Evolutionary conservation across 2,113 vertebrate species (phyloP).

Genomic region (Ornithorhynchus anatinus): DNA sequence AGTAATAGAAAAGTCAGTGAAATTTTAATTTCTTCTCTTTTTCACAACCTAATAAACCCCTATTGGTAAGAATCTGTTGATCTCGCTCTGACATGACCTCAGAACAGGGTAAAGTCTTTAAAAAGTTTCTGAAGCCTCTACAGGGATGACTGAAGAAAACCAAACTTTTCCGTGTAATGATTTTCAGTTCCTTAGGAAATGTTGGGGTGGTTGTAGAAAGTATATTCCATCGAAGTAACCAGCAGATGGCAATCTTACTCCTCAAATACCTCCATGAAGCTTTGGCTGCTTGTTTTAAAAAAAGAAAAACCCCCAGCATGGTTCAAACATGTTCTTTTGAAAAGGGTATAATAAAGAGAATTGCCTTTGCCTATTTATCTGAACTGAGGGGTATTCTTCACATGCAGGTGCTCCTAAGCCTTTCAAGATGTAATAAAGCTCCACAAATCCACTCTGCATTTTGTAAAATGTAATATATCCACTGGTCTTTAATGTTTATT

Average conservation of each 20-base stretch:
- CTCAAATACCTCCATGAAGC: neutral
- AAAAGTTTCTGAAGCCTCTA: neutral
- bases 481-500: conserved; percentile 49
- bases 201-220: neutral
- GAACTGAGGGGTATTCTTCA: conserved; percentile 33
- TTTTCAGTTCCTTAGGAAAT: neutral
- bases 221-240: neutral
- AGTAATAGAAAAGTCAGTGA: too few species aligned
- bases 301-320: neutral
- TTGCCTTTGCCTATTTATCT: conserved; percentile 30
- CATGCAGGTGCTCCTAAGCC: conserved; percentile 72
- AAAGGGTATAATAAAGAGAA: conserved; percentile 4
- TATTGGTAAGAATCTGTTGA: too few species aligned
- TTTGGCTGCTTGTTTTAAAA: neutral
- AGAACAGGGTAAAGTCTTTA: too few species aligned
- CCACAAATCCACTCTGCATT: conserved; percentile 48
- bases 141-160: neutral
- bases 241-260: conserved; percentile 70
- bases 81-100: too few species aligned
- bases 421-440: conserved; percentile 72
- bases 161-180: neutral
- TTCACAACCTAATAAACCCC: too few species aligned
- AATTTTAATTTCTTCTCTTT: too few species aligned
- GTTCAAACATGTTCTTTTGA: neutral
- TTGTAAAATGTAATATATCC: conserved; percentile 44